phyloP scores from a whole-genome alignment of 1,140 invertebrate species.

The Zaprionus inermis region DNA sequence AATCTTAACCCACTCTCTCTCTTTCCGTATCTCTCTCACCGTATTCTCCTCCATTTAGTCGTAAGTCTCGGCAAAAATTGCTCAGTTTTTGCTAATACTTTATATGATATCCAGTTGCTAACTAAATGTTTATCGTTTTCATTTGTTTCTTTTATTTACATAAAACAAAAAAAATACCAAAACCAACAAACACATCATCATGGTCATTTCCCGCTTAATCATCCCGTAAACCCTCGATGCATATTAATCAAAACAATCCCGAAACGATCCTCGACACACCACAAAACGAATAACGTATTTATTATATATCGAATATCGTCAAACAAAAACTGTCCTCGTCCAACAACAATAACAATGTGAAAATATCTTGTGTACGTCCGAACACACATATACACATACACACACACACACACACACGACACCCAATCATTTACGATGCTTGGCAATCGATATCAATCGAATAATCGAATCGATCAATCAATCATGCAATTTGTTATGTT shows the following conservation, averaged over 20 bases:
- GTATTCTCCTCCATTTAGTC: slow-evolving; percentile 20
- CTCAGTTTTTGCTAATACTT: slow-evolving; percentile 31
- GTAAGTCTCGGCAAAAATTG: slow-evolving; percentile 34
- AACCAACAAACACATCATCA: slow-evolving; percentile 68
- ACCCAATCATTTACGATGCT: slow-evolving; percentile 57
- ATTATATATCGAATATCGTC: slow-evolving; percentile 41
- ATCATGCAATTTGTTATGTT: slow-evolving; percentile 63
- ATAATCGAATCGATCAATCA: slow-evolving; percentile 57
- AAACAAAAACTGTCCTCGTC: slow-evolving; percentile 69
- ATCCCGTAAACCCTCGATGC: slow-evolving; percentile 61
- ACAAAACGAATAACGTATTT: slow-evolving; percentile 45
- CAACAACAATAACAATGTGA: slow-evolving; percentile 40
- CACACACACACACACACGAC: slow-evolving; percentile 31
- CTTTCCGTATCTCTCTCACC: slow-evolving; percentile 5
- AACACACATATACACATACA: slow-evolving; percentile 22
- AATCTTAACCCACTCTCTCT: not conserved
- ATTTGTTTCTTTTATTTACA: slow-evolving; percentile 83
- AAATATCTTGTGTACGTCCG: slow-evolving; percentile 74
- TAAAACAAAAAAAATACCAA: slow-evolving; percentile 66
- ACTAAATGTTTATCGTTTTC: slow-evolving; percentile 84
- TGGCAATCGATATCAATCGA: slow-evolving; percentile 69
- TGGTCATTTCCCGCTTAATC: slow-evolving; percentile 83
- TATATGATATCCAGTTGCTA: slow-evolving; percentile 79
- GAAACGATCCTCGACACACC: slow-evolving; percentile 46
- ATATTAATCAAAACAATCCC: slow-evolving; percentile 37